phyloP scores from a whole-genome alignment of 1,140 invertebrate species.

The Drosophila ercepeae region DNA sequence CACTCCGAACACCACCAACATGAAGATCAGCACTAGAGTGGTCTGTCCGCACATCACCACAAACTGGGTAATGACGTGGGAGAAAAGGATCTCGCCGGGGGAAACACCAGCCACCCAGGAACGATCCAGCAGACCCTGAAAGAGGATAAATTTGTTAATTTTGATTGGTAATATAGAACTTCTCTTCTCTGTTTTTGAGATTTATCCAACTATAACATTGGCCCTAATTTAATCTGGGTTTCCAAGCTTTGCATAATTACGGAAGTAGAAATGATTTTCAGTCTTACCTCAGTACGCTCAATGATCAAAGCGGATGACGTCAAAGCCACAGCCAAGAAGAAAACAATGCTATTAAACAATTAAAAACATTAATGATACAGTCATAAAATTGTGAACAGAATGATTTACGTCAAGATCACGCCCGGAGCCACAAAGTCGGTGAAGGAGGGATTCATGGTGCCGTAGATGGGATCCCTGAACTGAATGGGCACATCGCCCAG shows the following conservation, averaged over 20 bases:
- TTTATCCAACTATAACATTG: not conserved
- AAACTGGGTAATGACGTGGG: constrained; percentile 96
- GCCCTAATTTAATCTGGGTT: not conserved
- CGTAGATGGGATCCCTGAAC: constrained; percentile 94
- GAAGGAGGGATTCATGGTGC: constrained; percentile 93
- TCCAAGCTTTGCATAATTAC: not conserved
- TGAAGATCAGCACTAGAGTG: constrained; percentile 93
- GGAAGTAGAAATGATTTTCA: not conserved
- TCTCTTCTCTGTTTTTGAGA: not conserved
- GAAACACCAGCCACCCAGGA: constrained; percentile 95
- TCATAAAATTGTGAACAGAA: not conserved
- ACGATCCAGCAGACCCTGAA: constrained; percentile 93
- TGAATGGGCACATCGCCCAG: constrained; percentile 93
- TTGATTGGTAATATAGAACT: too few relatives aligned
- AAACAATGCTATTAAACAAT: constrained; percentile 91
- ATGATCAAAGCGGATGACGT: constrained; percentile 96
- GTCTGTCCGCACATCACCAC: constrained; percentile 96
- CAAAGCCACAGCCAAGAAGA: constrained; percentile 96
- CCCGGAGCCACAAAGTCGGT: constrained; percentile 98
- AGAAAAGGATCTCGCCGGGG: constrained; percentile 94
- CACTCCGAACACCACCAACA: constrained; percentile 94
- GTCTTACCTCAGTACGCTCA: constrained; percentile 88
- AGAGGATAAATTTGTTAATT: not conserved
- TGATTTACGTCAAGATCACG: constrained; percentile 94
- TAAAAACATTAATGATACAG: constrained; percentile 17